phyloP scores from a whole-genome alignment of 2,888 invertebrate species.

The Isoperla grammatica region DNA sequence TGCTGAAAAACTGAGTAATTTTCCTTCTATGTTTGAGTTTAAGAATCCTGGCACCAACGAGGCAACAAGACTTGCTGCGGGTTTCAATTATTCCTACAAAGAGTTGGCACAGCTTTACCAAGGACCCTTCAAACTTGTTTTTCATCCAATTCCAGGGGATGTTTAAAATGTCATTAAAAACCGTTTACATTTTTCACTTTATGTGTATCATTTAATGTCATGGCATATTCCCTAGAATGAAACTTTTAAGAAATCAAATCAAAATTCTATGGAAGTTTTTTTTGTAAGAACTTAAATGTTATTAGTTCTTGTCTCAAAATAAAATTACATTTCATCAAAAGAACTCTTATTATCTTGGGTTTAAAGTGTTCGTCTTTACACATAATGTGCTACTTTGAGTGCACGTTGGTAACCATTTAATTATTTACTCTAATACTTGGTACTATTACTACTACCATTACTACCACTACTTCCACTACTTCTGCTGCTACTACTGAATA shows the following conservation, averaged over 20 bases:
- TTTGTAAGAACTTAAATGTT: background rate
- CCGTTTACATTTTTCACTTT: constrained; percentile 10
- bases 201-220: constrained; percentile 2
- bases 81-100: too few relatives aligned
- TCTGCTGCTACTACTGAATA: too few relatives aligned
- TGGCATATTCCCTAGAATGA: constrained; percentile 5
- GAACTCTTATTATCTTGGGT: background rate
- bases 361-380: background rate
- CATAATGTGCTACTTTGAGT: background rate
- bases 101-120: too few relatives aligned
- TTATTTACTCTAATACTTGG: too few relatives aligned
- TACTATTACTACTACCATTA: too few relatives aligned
- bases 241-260: background rate
- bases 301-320: background rate
- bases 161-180: constrained; percentile 8
- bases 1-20: too few relatives aligned
- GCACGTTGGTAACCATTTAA: constrained; percentile 16
- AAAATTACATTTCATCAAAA: constrained; percentile 2
- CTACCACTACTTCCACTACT: too few relatives aligned
- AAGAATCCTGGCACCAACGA: too few relatives aligned
- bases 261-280: constrained; percentile 2
- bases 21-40: too few relatives aligned
- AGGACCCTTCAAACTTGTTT: too few relatives aligned
- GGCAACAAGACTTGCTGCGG: too few relatives aligned
- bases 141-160: too few relatives aligned